A percentile compares a stretch with the other conserved stretches of the same genome.
phyloP scores from a whole-genome alignment of 2,797 vertebrate genomes.

The Ctenopoma multispine region DNA sequence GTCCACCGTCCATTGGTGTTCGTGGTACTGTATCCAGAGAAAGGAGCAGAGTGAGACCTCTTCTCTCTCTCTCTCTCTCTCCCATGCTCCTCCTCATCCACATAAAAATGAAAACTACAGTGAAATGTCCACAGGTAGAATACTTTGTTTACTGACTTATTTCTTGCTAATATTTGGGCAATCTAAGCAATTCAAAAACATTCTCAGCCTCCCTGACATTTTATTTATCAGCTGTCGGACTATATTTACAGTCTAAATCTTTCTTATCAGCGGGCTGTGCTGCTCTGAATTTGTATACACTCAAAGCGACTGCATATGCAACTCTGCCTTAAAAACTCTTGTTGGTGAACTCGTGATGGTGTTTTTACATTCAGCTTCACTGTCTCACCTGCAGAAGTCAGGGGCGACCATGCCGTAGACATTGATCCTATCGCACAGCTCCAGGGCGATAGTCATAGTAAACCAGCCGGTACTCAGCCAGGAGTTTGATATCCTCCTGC shows the following conservation, averaged over 20 bases:
- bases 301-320: conserved; percentile 5
- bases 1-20: not conserved
- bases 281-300: conserved; percentile 25
- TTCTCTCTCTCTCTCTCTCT: not conserved
- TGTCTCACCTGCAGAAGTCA: conserved; percentile 96
- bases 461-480: conserved; percentile 99
- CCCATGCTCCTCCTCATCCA: not conserved
- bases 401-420: conserved; percentile 99
- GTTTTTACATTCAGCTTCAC: conserved; percentile 38
- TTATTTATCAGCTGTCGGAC: conserved; percentile 49
- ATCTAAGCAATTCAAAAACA: conserved; percentile 35
- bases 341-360: conserved; percentile 1
- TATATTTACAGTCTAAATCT: conserved; percentile 47
- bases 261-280: conserved; percentile 29
- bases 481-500: conserved; percentile 96
- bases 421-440: conserved; percentile 95
- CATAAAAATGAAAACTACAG: not conserved
- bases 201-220: conserved; percentile 36
- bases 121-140: not conserved
- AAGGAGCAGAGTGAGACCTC: conserved; percentile 4
- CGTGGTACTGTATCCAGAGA: not conserved
- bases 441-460: conserved; percentile 97
- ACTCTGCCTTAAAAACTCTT: not conserved
- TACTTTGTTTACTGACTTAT: not conserved
- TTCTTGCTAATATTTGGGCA: conserved; percentile 12